phyloP scores from a whole-genome alignment of 2,797 vertebrate species.

The Rhynchonycteris naso region DNA sequence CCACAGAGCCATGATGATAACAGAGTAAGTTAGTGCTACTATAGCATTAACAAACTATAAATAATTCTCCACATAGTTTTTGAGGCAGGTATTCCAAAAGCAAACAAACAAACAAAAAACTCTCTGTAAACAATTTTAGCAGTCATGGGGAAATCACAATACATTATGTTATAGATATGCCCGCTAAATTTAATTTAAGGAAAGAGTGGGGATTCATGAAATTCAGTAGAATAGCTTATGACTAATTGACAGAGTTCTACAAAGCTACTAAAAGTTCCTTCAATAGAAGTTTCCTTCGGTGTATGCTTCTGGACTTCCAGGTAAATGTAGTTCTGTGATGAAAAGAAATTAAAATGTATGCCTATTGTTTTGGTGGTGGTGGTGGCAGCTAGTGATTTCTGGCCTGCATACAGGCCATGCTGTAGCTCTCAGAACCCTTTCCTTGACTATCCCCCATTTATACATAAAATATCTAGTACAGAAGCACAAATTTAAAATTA shows the following conservation, averaged over 20 bases:
- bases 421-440: not conserved
- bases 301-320: not conserved
- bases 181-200: conserved; percentile 62
- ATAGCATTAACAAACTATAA: not conserved
- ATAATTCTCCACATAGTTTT: conserved; percentile 42
- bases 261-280: conserved; percentile 10
- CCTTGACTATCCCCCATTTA: not conserved
- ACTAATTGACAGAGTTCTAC: conserved; percentile 17
- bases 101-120: not conserved
- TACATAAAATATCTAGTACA: not conserved
- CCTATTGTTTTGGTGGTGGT: not conserved
- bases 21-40: not conserved
- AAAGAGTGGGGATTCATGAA: conserved; percentile 21
- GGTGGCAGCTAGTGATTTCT: not conserved
- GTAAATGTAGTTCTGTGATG: not conserved
- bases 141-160: conserved; percentile 61
- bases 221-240: conserved; percentile 43
- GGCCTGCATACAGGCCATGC: not conserved
- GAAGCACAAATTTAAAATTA: not conserved
- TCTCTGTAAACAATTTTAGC: conserved; percentile 65
- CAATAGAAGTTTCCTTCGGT: not conserved
- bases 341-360: conserved; percentile 27
- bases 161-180: conserved; percentile 65
- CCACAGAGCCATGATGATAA: not conserved
- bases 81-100: conserved; percentile 25